These are phyloP conservation scores for Caenorhabditis brenneri DNA, from an alignment of 1,140 invertebrate genomes.

Conservation along the genomic window DNA sequence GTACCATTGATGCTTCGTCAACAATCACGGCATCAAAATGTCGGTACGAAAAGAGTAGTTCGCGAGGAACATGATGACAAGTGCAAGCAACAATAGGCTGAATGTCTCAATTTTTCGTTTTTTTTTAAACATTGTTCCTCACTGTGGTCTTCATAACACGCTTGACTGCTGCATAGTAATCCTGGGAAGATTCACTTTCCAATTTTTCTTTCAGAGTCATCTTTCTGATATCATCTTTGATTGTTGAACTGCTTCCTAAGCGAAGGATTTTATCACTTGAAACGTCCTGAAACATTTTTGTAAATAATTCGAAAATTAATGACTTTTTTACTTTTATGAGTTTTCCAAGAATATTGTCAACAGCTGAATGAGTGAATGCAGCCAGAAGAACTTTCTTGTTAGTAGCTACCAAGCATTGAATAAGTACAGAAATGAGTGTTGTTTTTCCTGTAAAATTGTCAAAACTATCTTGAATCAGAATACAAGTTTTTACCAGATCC, in stretches of 20 bases:
- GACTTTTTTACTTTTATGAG: background rate
- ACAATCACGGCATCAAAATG: conserved; percentile 40
- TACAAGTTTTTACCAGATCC: conserved; percentile 39
- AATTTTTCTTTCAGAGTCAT: background rate
- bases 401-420: conserved; percentile 40
- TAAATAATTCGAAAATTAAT: background rate
- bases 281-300: background rate
- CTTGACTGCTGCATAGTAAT: background rate
- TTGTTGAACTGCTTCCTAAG: conserved; percentile 1
- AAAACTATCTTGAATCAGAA: background rate
- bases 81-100: conserved; percentile 49
- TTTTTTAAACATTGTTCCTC: background rate
- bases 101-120: background rate
- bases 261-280: conserved; percentile 18
- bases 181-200: background rate
- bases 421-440: conserved; percentile 41
- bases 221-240: background rate
- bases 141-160: background rate
- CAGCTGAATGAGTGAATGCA: conserved; percentile 52
- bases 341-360: conserved; percentile 49
- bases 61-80: conserved; percentile 46
- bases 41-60: conserved; percentile 39
- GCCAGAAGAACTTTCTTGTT: conserved; percentile 39
- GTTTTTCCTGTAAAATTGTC: conserved; percentile 46
- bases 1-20: conserved; percentile 50